These are phyloP conservation scores for Upupa epops DNA, from an alignment of 2,113 vertebrate species.

Conservation along the genomic window DNA sequence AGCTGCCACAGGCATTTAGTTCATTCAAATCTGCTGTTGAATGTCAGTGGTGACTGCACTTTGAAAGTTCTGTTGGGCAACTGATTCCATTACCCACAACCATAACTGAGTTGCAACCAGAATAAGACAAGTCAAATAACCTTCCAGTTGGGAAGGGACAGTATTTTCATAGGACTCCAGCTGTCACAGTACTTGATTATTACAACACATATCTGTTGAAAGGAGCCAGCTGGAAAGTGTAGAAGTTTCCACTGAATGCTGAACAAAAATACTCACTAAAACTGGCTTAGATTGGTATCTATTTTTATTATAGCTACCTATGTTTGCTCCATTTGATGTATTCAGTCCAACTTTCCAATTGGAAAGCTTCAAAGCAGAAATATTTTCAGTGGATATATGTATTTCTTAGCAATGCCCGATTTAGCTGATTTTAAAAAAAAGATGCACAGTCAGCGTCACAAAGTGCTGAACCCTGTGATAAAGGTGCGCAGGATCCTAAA, in stretches of 20 bases:
- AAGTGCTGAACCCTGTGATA: neutral
- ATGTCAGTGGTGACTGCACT: neutral
- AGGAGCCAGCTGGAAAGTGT: neutral
- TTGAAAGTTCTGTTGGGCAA: neutral
- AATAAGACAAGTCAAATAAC: neutral
- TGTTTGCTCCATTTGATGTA: neutral
- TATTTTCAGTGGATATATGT: neutral
- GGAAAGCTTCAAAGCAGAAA: neutral
- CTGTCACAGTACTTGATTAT: neutral
- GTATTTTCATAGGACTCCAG: neutral
- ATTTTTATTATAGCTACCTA: neutral
- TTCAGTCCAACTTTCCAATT: neutral
- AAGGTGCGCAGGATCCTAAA: neutral
- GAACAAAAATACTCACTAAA: neutral
- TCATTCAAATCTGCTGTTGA: slow-evolving; percentile 8
- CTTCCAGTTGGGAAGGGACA: neutral
- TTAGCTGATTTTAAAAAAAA: neutral
- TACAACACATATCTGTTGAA: neutral
- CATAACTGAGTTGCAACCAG: neutral
- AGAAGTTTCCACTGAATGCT: neutral
- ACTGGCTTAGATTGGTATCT: neutral
- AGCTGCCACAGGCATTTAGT: slow-evolving; percentile 17
- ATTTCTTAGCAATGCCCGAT: neutral
- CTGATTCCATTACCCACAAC: neutral
- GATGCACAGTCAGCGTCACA: neutral